Conservation (phyloP, 2,888 invertebrate species). For the Sphaeridia pumilis region DNA sequence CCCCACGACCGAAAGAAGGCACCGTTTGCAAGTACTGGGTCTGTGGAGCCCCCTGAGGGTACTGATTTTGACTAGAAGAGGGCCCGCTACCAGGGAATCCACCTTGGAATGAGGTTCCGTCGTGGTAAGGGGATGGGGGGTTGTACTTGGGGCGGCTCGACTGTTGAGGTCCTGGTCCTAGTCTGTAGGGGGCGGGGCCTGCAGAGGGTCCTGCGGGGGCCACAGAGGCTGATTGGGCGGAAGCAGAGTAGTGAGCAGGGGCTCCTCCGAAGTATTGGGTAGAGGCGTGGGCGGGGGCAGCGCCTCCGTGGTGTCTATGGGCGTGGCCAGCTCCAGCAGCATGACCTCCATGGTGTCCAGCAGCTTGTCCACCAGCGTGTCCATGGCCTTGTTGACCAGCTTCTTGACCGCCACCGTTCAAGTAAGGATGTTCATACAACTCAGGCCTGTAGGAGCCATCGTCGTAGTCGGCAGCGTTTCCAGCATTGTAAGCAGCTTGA, state of each 20-base stretch:
- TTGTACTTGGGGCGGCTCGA: slow-evolving; percentile 6
- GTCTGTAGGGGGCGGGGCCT: slow-evolving; percentile 7
- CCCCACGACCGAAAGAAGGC: slow-evolving; percentile 2
- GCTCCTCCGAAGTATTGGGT: slow-evolving; percentile 13
- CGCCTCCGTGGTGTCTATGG: slow-evolving; percentile 2
- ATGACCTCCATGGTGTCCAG: background rate
- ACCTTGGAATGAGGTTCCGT: slow-evolving; percentile 4
- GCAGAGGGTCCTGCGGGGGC: background rate
- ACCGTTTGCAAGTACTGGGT: slow-evolving; percentile 14
- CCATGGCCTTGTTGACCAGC: slow-evolving; percentile 2
- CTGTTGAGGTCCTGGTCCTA: background rate
- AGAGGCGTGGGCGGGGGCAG: no score
- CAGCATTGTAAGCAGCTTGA: slow-evolving; percentile 7
- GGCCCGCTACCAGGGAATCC: background rate
- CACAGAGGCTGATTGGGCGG: background rate
- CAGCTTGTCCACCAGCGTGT: slow-evolving; percentile 10
- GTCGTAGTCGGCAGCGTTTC: slow-evolving; percentile 12
- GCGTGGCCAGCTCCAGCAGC: slow-evolving; percentile 3
- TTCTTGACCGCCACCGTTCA: background rate
- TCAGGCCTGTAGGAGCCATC: slow-evolving; percentile 1
- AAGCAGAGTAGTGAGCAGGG: slow-evolving; percentile 12
- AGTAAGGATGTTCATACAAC: slow-evolving; percentile 2
- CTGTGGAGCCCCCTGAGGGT: slow-evolving; percentile 15
- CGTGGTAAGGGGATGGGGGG: slow-evolving; percentile 13
- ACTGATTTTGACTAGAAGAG: slow-evolving; percentile 1